Percentiles rank a stretch among this genome's conserved stretches.
Evolutionary conservation across 30 jellyfish, hydroid and myxozoan genomes (phyloP).

Genomic region (Aurelia coerulea): DNA sequence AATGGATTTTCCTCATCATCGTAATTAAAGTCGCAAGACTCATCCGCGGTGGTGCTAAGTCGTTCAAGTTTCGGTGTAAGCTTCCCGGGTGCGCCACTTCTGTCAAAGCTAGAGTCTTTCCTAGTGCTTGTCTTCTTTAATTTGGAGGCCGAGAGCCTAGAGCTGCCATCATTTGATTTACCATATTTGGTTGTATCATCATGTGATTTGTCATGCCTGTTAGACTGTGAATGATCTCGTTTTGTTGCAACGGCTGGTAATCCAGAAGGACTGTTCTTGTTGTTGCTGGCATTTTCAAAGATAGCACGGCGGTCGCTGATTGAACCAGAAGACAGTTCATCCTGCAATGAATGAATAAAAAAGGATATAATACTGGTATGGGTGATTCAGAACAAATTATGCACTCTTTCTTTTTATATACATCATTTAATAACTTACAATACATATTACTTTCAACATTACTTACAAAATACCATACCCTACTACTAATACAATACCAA

Average conservation of each 20-base stretch:
- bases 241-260: too few relatives aligned
- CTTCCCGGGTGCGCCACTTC: constrained; percentile 16
- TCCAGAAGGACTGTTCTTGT: too few relatives aligned
- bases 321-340: constrained; percentile 45
- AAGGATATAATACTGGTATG: too few relatives aligned
- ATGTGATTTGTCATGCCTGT: background rate
- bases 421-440: too few relatives aligned
- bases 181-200: background rate
- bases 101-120: constrained; percentile 20
- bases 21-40: constrained; percentile 42
- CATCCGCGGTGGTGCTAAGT: constrained; percentile 24
- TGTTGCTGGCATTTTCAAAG: constrained; percentile 28
- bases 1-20: constrained; percentile 87
- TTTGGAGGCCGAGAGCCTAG: constrained; percentile 17
- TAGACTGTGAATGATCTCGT: background rate
- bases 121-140: constrained; percentile 41
- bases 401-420: too few relatives aligned
- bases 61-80: constrained; percentile 28
- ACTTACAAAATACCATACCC: too few relatives aligned
- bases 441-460: too few relatives aligned
- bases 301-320: constrained; percentile 62
- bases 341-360: background rate
- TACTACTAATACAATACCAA: too few relatives aligned
- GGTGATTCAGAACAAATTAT: too few relatives aligned
- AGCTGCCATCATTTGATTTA: background rate